Conservation (phyloP, 1,140 invertebrate species). For the Drosophila triauraria region DNA sequence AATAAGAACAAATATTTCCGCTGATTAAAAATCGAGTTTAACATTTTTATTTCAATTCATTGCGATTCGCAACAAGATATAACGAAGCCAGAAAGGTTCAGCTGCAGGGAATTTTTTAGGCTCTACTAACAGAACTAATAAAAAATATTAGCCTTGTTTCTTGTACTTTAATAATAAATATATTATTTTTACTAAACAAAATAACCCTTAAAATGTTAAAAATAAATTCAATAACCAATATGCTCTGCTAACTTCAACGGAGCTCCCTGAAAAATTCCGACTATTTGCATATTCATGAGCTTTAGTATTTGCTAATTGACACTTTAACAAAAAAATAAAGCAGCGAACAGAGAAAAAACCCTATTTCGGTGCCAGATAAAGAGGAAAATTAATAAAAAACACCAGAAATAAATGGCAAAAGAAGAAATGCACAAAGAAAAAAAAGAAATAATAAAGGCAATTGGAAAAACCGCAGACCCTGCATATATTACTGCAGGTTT, state of each 20-base stretch:
- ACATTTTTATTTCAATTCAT: slow-evolving; percentile 60
- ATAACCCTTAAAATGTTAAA: not conserved
- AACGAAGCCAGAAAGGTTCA: slow-evolving; percentile 1
- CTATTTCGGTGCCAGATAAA: slow-evolving; percentile 55
- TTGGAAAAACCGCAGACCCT: slow-evolving; percentile 50
- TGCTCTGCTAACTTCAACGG: slow-evolving; percentile 5
- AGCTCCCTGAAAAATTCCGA: slow-evolving; percentile 36
- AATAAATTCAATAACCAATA: slow-evolving; percentile 7
- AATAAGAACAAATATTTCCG: slow-evolving; percentile 56
- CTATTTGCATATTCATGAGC: slow-evolving; percentile 82
- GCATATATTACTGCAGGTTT: slow-evolving; percentile 64
- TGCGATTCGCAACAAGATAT: slow-evolving; percentile 17
- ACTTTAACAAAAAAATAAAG: slow-evolving; percentile 65
- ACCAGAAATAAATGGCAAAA: slow-evolving; percentile 28
- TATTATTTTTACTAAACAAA: not conserved
- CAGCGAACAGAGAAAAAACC: slow-evolving; percentile 31
- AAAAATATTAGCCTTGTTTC: not conserved
- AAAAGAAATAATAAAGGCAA: slow-evolving; percentile 25
- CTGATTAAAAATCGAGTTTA: slow-evolving; percentile 62
- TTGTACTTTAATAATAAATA: not conserved
- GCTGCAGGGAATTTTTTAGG: slow-evolving; percentile 8
- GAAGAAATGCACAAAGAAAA: slow-evolving; percentile 8
- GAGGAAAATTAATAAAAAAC: slow-evolving; percentile 67
- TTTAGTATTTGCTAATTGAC: slow-evolving; percentile 82
- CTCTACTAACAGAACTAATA: slow-evolving; percentile 4